A percentile compares a stretch with the other conserved stretches of the same genome.
These are phyloP conservation scores for Chrysolina haemoptera DNA, from an alignment of 2,888 invertebrate species.

Conservation along the genomic window DNA sequence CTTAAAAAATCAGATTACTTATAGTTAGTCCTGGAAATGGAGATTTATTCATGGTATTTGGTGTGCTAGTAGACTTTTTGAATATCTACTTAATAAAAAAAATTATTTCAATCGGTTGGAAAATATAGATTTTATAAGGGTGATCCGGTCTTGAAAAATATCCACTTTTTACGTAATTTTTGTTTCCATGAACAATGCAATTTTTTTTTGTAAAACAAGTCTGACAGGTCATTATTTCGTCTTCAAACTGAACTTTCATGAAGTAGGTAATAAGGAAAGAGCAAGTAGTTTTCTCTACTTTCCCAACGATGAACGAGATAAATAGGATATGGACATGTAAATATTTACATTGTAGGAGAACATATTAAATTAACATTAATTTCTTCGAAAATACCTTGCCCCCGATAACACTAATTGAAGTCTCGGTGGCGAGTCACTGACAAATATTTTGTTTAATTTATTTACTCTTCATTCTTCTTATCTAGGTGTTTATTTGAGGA, in stretches of 20 bases:
- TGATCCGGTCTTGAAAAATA: too few species aligned
- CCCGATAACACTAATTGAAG: slow-evolving; percentile 15
- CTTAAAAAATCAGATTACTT: too few species aligned
- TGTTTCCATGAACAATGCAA: too few species aligned
- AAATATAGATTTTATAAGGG: too few species aligned
- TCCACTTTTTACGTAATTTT: too few species aligned
- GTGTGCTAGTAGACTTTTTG: too few species aligned
- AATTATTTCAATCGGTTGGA: too few species aligned
- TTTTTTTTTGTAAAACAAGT: too few species aligned
- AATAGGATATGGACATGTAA: background rate
- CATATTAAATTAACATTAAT: slow-evolving; percentile 10
- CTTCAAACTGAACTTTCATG: background rate
- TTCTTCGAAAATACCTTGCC: slow-evolving; percentile 16
- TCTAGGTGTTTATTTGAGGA: slow-evolving; percentile 12
- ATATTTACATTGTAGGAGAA: slow-evolving; percentile 2
- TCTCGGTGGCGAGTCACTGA: slow-evolving; percentile 6
- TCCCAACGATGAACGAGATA: background rate
- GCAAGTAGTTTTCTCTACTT: background rate
- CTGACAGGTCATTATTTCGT: background rate
- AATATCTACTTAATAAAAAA: too few species aligned
- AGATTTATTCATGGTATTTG: too few species aligned
- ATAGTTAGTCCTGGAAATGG: too few species aligned
- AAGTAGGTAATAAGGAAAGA: background rate
- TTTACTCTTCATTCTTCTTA: slow-evolving; percentile 6
- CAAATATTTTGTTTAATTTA: background rate